Base-by-base conservation (phyloP, 2,888 invertebrate genomes). In the Lasius platythorax region DNA sequence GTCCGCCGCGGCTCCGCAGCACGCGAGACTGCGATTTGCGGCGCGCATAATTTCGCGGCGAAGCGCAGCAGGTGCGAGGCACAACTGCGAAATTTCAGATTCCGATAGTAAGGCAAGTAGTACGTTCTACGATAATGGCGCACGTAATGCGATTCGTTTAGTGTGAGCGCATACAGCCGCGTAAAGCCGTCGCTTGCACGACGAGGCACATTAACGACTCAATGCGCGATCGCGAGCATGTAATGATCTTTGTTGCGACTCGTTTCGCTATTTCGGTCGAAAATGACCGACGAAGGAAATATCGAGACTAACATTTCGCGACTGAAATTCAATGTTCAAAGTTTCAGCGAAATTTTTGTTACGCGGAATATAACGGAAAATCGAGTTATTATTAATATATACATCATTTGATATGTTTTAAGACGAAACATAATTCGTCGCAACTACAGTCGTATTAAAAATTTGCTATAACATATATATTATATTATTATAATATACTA, bases 1-100 rank as follows among this genome's bases (percentile, higher is more conserved):
- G 68, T 64, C 74, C 58, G 28, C 40, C 83, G 50, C 50, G 61
- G 75, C 75, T 84, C 81, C 43, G 43, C 58, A 81, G 90, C 86
- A 88, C 89, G 88, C 89, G 84, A 89, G 89, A 79, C 86, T 84
- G 79, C 89, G 89, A 89, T 87, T 88, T 89, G 89, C 88, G 86
- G 86, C 88, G 89, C 87, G 89, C 90, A 88, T 89, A 89, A 89
- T 89, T 90, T 88, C 87, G 87, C 74, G 63, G 83, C 72, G 66
- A 79, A 40, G 64, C 82, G 70, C 89, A 84, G 89, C 90, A 90
- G 89, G 90, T 89, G 89, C 89, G 90, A 88, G 87, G 82, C 87
- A 8, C 53, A 76, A 90, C 88, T 87, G 90, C 85, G 84, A 89
- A 89, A 90, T 89, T 90, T 89, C 90, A 88, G 88, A 88, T 90